Evolutionary conservation across 2,888 invertebrate species (phyloP).

Genomic region (Chymomyza fuscimana): DNA sequence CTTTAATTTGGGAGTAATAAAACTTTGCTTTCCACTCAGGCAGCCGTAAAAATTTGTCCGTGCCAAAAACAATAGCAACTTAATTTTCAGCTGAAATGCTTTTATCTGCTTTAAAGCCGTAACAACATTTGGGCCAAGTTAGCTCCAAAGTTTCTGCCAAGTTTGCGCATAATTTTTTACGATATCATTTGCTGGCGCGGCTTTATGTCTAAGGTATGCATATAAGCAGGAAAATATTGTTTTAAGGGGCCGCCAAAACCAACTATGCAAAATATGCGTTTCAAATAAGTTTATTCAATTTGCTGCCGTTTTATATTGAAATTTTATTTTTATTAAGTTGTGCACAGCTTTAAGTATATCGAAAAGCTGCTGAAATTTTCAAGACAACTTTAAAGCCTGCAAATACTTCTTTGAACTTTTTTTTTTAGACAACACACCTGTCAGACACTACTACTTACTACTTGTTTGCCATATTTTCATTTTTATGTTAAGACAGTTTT

Average conservation of each 20-base stretch:
- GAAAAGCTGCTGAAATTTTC: neutral
- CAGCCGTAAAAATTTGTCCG: neutral
- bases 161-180: slow-evolving; percentile 43
- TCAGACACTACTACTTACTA: no score
- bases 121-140: slow-evolving; percentile 7
- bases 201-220: neutral
- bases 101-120: neutral
- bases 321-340: slow-evolving; percentile 2
- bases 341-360: neutral
- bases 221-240: neutral
- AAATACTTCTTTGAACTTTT: neutral
- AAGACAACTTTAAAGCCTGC: neutral
- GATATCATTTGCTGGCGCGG: slow-evolving; percentile 32
- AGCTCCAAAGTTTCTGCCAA: slow-evolving; percentile 28
- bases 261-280: neutral
- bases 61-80: slow-evolving; percentile 8
- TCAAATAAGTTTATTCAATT: slow-evolving; percentile 33
- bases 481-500: neutral
- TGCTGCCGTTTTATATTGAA: slow-evolving; percentile 6
- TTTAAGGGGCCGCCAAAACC: neutral
- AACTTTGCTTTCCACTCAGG: slow-evolving; percentile 15
- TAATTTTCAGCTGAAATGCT: neutral
- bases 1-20: slow-evolving; percentile 40
- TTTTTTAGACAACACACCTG: neutral
- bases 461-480: neutral